Base-by-base conservation (phyloP, 2,797 vertebrate genomes). In the Ptychadena robeensis region DNA sequence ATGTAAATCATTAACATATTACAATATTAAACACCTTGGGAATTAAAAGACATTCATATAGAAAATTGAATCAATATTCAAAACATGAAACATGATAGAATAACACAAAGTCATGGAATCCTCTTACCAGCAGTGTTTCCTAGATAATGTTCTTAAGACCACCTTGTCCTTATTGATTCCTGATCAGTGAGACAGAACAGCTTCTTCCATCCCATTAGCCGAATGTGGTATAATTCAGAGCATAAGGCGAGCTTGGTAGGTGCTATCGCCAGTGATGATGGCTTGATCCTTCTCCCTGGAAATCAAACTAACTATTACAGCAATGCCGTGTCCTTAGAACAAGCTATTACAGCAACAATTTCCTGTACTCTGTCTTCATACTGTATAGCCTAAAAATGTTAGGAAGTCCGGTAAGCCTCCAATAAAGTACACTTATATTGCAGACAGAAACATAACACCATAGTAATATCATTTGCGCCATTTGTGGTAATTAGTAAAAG, bases 151-250 rank as follows among this genome's bases (percentile, higher is more conserved):
- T 25, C 64, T 67, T 12, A 44, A 25, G 15, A 44, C 1, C 2
- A 48, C 67, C 4, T 30, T 77, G 11, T 34, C 5, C 18, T 25
- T 9, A 31, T 37, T 77, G 22, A 1, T 68, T n/a, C 34, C 2
- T n/a, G 59, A 27, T 79, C 31, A 79, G 44, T 68, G 6, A 34
- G n/a, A 38, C 22, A n/a, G 38, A 48, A 34, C 34, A 67, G 48
- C 40, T 53, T 68, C 37, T 67, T 31, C 64, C n/a, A 48, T 78
- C 10, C 22, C 68, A 27, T 37, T 15, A 30, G 32, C 4, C 8
- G 44, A 57, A 28, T 28, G 53, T 40, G 25, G 35, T 37, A 40
- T n/a, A 40, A 25, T 9, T 65, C 15, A 8, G 31, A 31, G 22
- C 10, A 6, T 63, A 34, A 32, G 27, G 9, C 9, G 61, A 66